Evolutionary conservation across 30 jellyfish, hydroid and myxozoan species (phyloP).

Genomic region (Aurelia coerulea): DNA sequence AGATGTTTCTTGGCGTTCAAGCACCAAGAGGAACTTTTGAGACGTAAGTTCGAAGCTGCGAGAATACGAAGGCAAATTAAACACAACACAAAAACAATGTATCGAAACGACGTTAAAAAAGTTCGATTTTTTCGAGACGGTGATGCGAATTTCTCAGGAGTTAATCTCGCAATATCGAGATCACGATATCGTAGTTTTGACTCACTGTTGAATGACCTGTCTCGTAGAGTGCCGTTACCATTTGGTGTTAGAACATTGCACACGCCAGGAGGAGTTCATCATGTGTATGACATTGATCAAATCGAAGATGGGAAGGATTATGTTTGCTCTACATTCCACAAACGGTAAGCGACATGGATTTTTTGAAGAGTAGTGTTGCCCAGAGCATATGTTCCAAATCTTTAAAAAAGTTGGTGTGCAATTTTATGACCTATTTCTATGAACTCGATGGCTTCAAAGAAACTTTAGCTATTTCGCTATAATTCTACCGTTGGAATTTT

Average conservation of each 20-base stretch:
- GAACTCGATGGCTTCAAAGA: no score
- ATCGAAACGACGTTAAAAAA: conserved; percentile 63
- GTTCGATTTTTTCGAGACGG: conserved; percentile 89
- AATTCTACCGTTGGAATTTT: no score
- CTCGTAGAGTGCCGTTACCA: conserved; percentile 85
- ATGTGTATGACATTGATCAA: conserved; percentile 58
- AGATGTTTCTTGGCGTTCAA: no score
- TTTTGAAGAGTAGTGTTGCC: no score
- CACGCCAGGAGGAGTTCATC: conserved; percentile 92
- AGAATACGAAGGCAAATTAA: no score
- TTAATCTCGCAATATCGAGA: conserved; percentile 72
- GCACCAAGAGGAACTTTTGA: no score
- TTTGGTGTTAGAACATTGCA: conserved; percentile 84
- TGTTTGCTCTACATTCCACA: conserved; percentile 80
- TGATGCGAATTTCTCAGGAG: conserved; percentile 87
- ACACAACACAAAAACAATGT: background rate
- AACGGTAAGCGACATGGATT: conserved; percentile 16
- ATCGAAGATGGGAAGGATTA: conserved; percentile 85
- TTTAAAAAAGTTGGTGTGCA: no score
- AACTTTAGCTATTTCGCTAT: no score
- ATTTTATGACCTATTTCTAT: no score
- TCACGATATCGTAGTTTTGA: conserved; percentile 67
- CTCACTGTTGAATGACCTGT: conserved; percentile 75
- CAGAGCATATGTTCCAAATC: no score
- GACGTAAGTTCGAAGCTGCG: no score